Evolutionary conservation across 37 sponge, comb jelly and placozoan genomes (phyloP), one percentile per base, ranked within the genome.

Genomic region (Eunapius fragilis): DNA sequence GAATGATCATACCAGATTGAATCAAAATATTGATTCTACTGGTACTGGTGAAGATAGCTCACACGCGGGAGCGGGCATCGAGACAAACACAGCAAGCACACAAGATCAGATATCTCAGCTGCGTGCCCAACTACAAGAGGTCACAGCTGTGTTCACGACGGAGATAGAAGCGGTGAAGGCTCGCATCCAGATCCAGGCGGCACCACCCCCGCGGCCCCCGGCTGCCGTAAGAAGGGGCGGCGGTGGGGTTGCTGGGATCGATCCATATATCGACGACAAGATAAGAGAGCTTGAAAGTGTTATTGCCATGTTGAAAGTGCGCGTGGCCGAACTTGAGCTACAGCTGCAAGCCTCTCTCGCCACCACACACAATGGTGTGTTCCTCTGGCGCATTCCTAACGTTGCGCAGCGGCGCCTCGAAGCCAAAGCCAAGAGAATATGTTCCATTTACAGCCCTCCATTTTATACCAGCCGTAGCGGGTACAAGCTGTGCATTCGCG

Each of bases 341-440:
- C 30, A 75, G 25, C 75, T 78, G 26, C 41, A 71, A 41, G 82
- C 71, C n/a, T 82, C 72, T 27, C 82, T 71, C 2, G 27, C 71
- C 24, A 82, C 72, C 36, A 82, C 72, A 38, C 38, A 38, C 38
- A 35, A 77, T 48, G 79, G 79, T 11, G 79, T 77, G 36, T 36
- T 77, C 38, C 79, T 77, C 58, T 58, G 58, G 58, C 58, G 58
- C 22, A 58, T 58, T 17, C 58, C 58, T 13, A 58, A 58, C 58
- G 58, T 58, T 2, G 17, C 58, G 58, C 19, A 58, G 17, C 6
- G 58, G 14, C 58, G 58, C 22, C 47, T 4, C 7, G 47, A 45
- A 11, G 47, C 47, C 47, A 58, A 58, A 58, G 58, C 19, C 19
- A 58, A 58, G 58, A 12, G 58, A 2, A 58, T 58, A 13, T 13